A percentile compares a stretch with the other conserved stretches of the same genome.
Evolutionary conservation across 1,140 invertebrate genomes (phyloP).

Genomic region (Whitmania pigra): DNA sequence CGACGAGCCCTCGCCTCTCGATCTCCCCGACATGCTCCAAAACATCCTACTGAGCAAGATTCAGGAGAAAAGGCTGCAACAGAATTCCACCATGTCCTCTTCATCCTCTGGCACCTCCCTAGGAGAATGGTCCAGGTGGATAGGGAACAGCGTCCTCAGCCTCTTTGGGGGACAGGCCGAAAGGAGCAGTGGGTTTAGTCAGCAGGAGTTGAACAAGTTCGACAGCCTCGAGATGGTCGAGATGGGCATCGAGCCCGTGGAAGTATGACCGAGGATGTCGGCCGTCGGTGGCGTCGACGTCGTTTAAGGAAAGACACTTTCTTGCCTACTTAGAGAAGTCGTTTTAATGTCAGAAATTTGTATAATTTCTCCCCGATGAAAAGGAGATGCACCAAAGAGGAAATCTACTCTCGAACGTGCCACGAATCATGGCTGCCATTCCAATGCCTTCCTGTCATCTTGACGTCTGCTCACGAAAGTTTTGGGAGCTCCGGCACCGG

Average conservation of each 20-base stretch:
- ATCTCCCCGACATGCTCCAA: background rate
- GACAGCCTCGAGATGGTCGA: conserved; percentile 8
- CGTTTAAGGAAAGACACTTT: too few relatives aligned
- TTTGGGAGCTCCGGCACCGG: too few relatives aligned
- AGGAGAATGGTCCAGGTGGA: background rate
- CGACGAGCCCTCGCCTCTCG: background rate
- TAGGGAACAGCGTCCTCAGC: background rate
- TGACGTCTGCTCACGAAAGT: too few relatives aligned
- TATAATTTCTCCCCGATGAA: too few relatives aligned
- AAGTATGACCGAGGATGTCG: background rate
- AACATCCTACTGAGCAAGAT: background rate
- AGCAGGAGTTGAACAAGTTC: conserved; percentile 2
- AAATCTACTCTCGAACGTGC: too few relatives aligned
- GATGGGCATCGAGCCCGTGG: background rate
- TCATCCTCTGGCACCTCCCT: background rate
- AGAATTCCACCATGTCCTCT: background rate
- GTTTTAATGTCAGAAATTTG: too few relatives aligned
- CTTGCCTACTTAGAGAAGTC: too few relatives aligned
- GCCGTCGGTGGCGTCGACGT: too few relatives aligned
- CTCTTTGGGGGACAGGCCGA: background rate
- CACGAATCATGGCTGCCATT: too few relatives aligned
- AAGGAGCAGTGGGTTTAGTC: background rate
- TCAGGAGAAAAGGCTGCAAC: background rate
- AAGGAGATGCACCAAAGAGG: too few relatives aligned
- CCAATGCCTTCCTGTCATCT: too few relatives aligned